A percentile compares a stretch with the other conserved stretches of the same genome.
phyloP scores from a whole-genome alignment of 2,113 vertebrate species.

The Elgaria multicarinata region DNA sequence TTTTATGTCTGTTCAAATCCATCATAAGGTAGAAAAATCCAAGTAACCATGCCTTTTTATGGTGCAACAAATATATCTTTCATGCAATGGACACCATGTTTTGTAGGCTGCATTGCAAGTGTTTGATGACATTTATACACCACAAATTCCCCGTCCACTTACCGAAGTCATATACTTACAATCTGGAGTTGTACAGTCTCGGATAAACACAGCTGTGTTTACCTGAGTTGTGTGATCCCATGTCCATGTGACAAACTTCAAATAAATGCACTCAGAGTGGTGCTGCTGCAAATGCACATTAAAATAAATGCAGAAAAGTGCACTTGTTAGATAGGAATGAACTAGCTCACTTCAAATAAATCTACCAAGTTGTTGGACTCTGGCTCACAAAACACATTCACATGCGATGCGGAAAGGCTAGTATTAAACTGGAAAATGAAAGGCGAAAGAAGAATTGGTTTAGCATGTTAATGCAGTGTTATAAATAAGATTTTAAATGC shows the following conservation, averaged over 20 bases:
- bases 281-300: constrained; percentile 67
- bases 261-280: constrained; percentile 74
- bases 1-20: not conserved
- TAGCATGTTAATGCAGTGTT: constrained; percentile 44
- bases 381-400: constrained; percentile 65
- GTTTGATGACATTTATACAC: constrained; percentile 4
- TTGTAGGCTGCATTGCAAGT: not conserved
- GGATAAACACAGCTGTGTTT: constrained; percentile 85
- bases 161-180: constrained; percentile 67
- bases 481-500: constrained; percentile 38
- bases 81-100: not conserved
- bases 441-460: constrained; percentile 44
- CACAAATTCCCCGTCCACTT: constrained; percentile 63
- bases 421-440: constrained; percentile 54
- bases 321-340: constrained; percentile 79
- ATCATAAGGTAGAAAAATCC: not conserved
- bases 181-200: constrained; percentile 71
- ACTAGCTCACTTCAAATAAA: constrained; percentile 78
- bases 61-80: not conserved
- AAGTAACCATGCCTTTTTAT: not conserved
- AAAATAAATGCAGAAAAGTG: constrained; percentile 72
- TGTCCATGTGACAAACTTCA: constrained; percentile 80
- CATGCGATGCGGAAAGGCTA: constrained; percentile 52
- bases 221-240: constrained; percentile 78
- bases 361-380: constrained; percentile 70